Evolutionary conservation across 2,797 vertebrate species (phyloP).

Genomic region (Clamator glandarius): DNA sequence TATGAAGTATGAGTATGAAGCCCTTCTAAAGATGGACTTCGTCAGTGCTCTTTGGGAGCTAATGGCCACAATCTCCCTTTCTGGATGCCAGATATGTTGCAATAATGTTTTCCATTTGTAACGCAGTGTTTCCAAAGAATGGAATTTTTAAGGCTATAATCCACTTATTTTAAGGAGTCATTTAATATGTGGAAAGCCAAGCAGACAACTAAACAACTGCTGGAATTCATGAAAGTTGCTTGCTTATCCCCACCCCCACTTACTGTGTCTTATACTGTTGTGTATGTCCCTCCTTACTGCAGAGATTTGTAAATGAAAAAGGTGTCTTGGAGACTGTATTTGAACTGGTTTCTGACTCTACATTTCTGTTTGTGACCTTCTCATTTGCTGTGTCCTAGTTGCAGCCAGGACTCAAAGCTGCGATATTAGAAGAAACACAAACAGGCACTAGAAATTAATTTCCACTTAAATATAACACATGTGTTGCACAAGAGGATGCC

Average conservation of each 20-base stretch:
- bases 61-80: background rate
- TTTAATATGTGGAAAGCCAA: background rate
- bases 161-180: slow-evolving; percentile 14
- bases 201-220: background rate
- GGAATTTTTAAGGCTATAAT: background rate
- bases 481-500: background rate
- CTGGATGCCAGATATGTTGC: background rate
- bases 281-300: background rate
- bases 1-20: background rate
- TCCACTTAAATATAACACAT: background rate
- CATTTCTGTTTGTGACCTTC: background rate
- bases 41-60: background rate
- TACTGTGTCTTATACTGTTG: background rate
- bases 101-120: slow-evolving; percentile 19
- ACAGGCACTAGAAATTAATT: background rate
- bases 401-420: background rate
- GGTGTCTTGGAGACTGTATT: background rate
- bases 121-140: background rate
- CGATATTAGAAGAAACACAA: background rate
- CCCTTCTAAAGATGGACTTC: background rate
- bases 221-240: background rate
- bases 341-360: background rate
- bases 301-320: background rate
- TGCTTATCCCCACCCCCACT: background rate
- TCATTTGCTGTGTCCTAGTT: background rate